A percentile compares a stretch with the other conserved stretches of the same genome.
Conservation (phyloP, 1,140 invertebrate species). For the Sminthurides bifidus region DNA sequence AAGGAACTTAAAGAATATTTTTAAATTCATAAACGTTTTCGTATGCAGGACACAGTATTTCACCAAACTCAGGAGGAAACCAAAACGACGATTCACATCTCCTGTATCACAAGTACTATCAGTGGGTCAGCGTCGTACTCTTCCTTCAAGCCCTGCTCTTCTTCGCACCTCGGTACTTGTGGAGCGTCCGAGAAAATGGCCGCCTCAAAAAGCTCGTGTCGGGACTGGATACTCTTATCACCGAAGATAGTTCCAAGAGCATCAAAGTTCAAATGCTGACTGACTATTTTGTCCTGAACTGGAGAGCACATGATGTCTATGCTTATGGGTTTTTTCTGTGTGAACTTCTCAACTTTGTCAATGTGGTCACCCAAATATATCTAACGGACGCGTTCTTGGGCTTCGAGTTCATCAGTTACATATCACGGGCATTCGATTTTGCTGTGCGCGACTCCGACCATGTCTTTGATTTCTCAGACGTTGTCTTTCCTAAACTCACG, state of each 20-base stretch:
- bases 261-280: constrained; percentile 66
- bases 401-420: constrained; percentile 36
- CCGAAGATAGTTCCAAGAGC: constrained; percentile 59
- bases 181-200: constrained; percentile 48
- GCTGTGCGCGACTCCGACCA: constrained; percentile 21
- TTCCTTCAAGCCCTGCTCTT: constrained; percentile 56
- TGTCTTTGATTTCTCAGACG: constrained; percentile 25
- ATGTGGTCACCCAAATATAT: constrained; percentile 37
- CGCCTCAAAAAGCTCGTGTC: constrained; percentile 71
- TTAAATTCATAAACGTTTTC: not conserved
- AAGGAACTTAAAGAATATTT: not conserved
- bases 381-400: constrained; percentile 37
- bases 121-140: constrained; percentile 87
- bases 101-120: constrained; percentile 74
- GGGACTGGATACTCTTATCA: constrained; percentile 65
- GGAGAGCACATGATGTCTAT: constrained; percentile 72
- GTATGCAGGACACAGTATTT: not conserved
- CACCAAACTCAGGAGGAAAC: no score
- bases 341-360: constrained; percentile 38
- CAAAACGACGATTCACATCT: constrained; percentile 22
- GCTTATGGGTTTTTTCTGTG: constrained; percentile 39
- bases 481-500: constrained; percentile 32
- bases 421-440: constrained; percentile 34
- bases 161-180: constrained; percentile 59
- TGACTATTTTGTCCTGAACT: constrained; percentile 64